Base-by-base conservation (phyloP, 2,888 invertebrate genomes). In the Papilio elwesi region DNA sequence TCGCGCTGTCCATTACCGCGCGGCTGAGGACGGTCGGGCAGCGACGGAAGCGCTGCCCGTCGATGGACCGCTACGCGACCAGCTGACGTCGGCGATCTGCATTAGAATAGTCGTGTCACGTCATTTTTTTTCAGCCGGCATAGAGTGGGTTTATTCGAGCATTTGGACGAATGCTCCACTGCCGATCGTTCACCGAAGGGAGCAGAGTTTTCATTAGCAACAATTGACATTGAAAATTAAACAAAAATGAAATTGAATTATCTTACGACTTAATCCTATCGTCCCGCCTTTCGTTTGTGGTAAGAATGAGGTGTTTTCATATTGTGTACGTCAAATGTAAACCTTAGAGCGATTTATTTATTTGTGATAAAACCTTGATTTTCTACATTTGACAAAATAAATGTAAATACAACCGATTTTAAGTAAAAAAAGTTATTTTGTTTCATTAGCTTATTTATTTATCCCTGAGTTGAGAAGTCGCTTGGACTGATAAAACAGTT, bases 381-480 rank as follows among this genome's bases (percentile, higher is more conserved):
- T 93, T 93, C 92, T 93, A 93, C 92, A 88, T 91, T 89, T 92
- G 92, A 92, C 92, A 91, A 92, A 91, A 91, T 93, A 92, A 91
- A 91, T 93, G 93, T 93, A 93, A 93, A 93, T 93, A 93, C 93
- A 93, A 93, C 93, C 93, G 92, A 93, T 93, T 92, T 90, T 91
- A 92, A 93, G 93, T 93, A 93, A 93, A 93, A 92, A 93, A 92
- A 84, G 90, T 91, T 92, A 91, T 92, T 92, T 93, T 92, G 91
- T 93, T 92, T 93, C 71, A 87, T 82, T 87, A 85, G 89, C 90
- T 90, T 90, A 89, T 92, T 93, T 91, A 91, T 92, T 92, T 91
- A 86, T 84, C 86, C 87, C 84, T 73, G 67, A 65, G 71, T 72
- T 71, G 68, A n/a, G n/a, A 71, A 71, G 71, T 75, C 75, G 75